Conservation (phyloP, 35 echinoderm and acorn worm genomes). For the Lytechinus pictus region DNA sequence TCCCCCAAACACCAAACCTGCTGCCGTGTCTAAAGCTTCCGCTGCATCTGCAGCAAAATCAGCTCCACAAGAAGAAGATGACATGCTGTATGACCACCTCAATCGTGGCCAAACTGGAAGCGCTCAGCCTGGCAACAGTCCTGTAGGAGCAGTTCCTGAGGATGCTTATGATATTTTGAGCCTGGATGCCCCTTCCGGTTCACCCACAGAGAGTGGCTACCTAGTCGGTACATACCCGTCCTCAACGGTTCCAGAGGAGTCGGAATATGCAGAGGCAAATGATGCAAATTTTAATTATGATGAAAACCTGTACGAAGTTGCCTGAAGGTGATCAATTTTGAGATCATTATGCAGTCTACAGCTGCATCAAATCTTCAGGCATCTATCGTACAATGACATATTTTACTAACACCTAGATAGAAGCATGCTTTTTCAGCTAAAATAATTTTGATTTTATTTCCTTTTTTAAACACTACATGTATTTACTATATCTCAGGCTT, state of each 20-base stretch:
- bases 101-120: background rate
- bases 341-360: background rate
- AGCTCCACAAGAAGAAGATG: conserved; percentile 15
- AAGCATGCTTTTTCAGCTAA: background rate
- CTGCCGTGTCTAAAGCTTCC: background rate
- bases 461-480: no score
- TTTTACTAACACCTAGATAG: background rate
- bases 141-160: background rate
- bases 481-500: no score
- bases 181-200: conserved; percentile 23
- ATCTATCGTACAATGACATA: background rate
- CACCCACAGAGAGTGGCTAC: conserved; percentile 24
- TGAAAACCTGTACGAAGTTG: conserved; percentile 54
- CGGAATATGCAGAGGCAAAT: conserved; percentile 46
- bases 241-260: conserved; percentile 23
- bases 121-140: background rate
- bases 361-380: background rate
- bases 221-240: conserved; percentile 19
- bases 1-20: background rate
- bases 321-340: conserved; percentile 29
- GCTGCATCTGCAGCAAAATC: background rate
- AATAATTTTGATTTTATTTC: no score
- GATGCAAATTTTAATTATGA: background rate
- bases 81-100: conserved; percentile 58
- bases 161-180: background rate